Evolutionary conservation across 2,797 vertebrate species (phyloP), one percentile per base, ranked within the genome.

Genomic region (Ispidina lecontei): DNA sequence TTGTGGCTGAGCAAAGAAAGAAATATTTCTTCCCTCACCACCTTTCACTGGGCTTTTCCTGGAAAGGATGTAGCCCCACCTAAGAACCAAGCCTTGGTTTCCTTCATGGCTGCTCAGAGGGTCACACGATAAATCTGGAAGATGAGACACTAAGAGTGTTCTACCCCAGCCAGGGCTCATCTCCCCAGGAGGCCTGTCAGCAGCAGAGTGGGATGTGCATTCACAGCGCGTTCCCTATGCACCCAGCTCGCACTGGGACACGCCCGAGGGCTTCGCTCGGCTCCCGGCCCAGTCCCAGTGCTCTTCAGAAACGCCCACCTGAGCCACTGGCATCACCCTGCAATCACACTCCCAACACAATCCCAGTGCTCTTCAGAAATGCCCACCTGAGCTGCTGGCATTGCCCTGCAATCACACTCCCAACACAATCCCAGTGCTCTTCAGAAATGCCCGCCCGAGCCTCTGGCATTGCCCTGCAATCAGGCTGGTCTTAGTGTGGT

Each of bases 161-260:
- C 15, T 47, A n/a, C 41, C 33, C 60, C 71, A 2, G 67, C 84
- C 59, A 31, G 43, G 56, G 67, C 47, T 77, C 5, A 0, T 83
- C 78, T 80, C 56, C 33, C 23, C 71, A 93, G 94, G 94, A 95
- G 95, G 72, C 18, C 13, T 54, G 46, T 84, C 89, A 89, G 84
- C 82, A 87, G 77, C 62, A 77, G 43, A 68, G 58, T 10, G 70
- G 78, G 89, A 93, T 19, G 51, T 77, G 84, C 73, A 60, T 73
- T 67, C 60, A 2, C 15, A 76, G 44, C 1, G 21, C 4, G 14
- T 58, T 92, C 54, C 78, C 69, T 31, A 21, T 29, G 72, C 37
- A 14, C 14, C 37, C 37, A 39, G 37, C 37, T 39, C 14, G 37
- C 14, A 6, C 37, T 39, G 37, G 37, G 37, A 39, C 37, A 39